These are phyloP conservation scores for Tetramorium parvispinum DNA, from an alignment of 1,140 invertebrate species.

Conservation along the genomic window DNA sequence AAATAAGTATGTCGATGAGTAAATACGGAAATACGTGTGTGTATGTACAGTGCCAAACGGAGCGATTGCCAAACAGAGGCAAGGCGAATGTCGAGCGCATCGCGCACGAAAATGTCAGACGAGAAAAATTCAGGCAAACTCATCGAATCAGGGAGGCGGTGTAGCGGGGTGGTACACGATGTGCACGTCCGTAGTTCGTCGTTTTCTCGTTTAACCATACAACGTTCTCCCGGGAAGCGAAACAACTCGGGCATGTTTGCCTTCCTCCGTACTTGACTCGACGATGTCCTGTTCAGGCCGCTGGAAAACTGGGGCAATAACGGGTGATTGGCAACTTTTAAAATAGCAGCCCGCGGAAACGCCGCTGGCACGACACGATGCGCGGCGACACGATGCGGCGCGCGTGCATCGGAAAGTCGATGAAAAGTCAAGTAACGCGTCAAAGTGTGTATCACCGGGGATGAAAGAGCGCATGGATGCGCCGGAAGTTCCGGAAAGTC, in stretches of 20 bases:
- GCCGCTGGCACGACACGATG: neutral
- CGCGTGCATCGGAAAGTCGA: conserved; percentile 40
- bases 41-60: neutral
- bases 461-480: conserved; percentile 28
- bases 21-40: neutral
- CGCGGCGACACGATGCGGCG: neutral
- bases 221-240: conserved; percentile 38
- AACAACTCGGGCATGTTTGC: conserved; percentile 62
- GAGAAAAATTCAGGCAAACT: conserved; percentile 52
- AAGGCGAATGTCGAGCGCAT: conserved; percentile 6
- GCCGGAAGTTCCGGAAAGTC: conserved; percentile 46
- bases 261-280: conserved; percentile 55
- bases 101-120: neutral
- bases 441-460: conserved; percentile 25
- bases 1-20: conserved; percentile 11
- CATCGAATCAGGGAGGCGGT: conserved; percentile 8
- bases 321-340: conserved; percentile 67
- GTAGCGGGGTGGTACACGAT: neutral
- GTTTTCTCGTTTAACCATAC: conserved; percentile 54
- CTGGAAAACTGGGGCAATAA: conserved; percentile 68
- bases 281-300: conserved; percentile 13
- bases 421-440: conserved; percentile 12
- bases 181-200: conserved; percentile 39
- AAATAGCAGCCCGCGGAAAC: conserved; percentile 60
- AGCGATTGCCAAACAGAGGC: neutral